phyloP scores from a whole-genome alignment of 2,797 vertebrate genomes.

The Rhinella marina region DNA sequence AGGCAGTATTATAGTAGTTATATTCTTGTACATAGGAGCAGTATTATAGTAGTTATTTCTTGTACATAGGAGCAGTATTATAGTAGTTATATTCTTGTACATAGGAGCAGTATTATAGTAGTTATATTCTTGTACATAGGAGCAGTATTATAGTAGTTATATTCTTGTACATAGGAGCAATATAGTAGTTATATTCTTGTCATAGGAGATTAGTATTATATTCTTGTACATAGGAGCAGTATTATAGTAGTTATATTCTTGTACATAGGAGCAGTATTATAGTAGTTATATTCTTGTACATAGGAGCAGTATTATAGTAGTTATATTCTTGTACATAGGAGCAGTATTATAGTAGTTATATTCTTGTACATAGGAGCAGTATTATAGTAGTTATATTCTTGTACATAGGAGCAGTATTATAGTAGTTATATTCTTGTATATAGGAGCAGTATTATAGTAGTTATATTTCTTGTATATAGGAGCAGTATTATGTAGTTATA shows the following conservation, averaged over 20 bases:
- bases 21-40: not conserved
- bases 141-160: constrained; percentile 4
- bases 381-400: not conserved
- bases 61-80: constrained; percentile 3
- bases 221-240: not conserved
- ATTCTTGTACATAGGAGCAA: constrained; percentile 5
- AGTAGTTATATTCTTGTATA: not conserved
- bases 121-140: constrained; percentile 6
- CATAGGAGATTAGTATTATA: not conserved
- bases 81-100: not conserved
- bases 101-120: constrained; percentile 5
- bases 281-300: constrained; percentile 9
- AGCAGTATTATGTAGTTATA: constrained; percentile 1
- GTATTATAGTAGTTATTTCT: constrained; percentile 11
- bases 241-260: constrained; percentile 9
- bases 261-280: constrained; percentile 4
- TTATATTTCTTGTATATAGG: constrained; percentile 7
- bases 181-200: constrained; percentile 4
- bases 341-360: constrained; percentile 10
- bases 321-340: constrained; percentile 2
- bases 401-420: not conserved
- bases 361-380: not conserved
- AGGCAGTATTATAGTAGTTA: constrained; percentile 3
- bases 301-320: constrained; percentile 9
- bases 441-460: not conserved